Evolutionary conservation across 2,797 vertebrate species (phyloP), one percentile per base, ranked within the genome.

Genomic region (Chelon auratus): DNA sequence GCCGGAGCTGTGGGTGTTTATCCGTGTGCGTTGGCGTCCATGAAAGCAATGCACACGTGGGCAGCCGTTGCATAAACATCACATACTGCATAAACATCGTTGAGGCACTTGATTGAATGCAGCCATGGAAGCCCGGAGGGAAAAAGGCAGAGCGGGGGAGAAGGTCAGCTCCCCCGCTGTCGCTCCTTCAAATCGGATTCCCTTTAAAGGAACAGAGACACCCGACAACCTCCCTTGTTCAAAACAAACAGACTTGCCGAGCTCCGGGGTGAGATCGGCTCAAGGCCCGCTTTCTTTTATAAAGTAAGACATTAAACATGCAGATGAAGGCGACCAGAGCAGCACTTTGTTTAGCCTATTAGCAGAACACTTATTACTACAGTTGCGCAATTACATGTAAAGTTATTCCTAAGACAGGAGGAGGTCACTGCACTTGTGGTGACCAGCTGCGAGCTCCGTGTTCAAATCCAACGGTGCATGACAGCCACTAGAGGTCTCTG

Each of bases 401-500:
- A 73, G 62, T 24, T 71, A 54, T 20, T 65, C 56, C n/a, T 79
- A 56, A 6, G 62, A 1, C 42, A 24, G 63, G 56, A 18, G 81
- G 62, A 63, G 73, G 62, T 22, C 72, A 39, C 30, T 59, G 72
- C 24, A 68, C 77, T 65, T 2, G 68, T 13, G 63, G 57, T 0
- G 39, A 53, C 64, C 69, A 73, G 82, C 80, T 68, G 71, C 12
- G 64, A 54, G 61, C 9, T 39, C 20, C 67, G 72, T 13, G 37
- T 58, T 52, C 0, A 47, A 43, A 57, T 48, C 45, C 26, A 59
- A 62, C 33, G 0, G 57, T 20, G 56, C 48, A 9, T 72, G 61
- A 52, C 73, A 45, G 81, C 90, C 93, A 91, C 89, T 86, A 91
- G 92, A 78, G 90, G 93, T 85, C 91, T 82, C 93, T 87, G 62